Evolutionary conservation across 2,797 vertebrate genomes (phyloP), one percentile per base, ranked within the genome.

Genomic region (Apogon talboti): DNA sequence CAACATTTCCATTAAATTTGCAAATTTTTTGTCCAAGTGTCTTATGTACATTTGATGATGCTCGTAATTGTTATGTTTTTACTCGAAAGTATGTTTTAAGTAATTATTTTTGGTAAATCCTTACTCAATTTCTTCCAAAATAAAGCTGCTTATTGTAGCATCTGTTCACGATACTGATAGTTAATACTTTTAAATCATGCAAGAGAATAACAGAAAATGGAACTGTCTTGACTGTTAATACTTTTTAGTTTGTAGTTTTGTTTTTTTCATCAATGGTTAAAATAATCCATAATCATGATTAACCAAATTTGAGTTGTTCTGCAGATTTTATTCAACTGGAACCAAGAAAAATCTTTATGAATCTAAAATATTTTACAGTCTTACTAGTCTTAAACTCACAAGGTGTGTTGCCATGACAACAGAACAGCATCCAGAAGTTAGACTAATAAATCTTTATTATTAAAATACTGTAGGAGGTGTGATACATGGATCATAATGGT

Each of bases 371-470:
- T 8, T 35, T 35, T 3, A 10, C 7, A 8, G 28, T 30, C 5
- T 30, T 30, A 30, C 7, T 35, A 15, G n/a, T n/a, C 44, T 47
- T 19, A 47, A 47, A 47, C 18, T 21, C 11, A 38, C 4, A 6
- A 15, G 6, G 11, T 14, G 49, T 1, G 37, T 48, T 62, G n/a
- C 6, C 30, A 19, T 2, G 14, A 48, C 38, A 66, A 79, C 30
- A 53, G 14, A 66, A 28, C 51, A 64, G n/a, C 54, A 71, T 63
- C 2, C 46, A 28, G 71, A 48, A 70, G 21, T 19, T 58, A 67
- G 63, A 80, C 47, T 79, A 80, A 79, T 80, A 83, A 11, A 53
- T 75, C 19, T 92, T 91, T 89, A 92, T 93, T 91, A 91, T 88
- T 91, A 92, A 92, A 93, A 91, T 83, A 81, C 82, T 54, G 40